Evolutionary conservation across 2,797 vertebrate genomes (phyloP), one percentile per base, ranked within the genome.

Genomic region (Hyperoplus lanceolatus): DNA sequence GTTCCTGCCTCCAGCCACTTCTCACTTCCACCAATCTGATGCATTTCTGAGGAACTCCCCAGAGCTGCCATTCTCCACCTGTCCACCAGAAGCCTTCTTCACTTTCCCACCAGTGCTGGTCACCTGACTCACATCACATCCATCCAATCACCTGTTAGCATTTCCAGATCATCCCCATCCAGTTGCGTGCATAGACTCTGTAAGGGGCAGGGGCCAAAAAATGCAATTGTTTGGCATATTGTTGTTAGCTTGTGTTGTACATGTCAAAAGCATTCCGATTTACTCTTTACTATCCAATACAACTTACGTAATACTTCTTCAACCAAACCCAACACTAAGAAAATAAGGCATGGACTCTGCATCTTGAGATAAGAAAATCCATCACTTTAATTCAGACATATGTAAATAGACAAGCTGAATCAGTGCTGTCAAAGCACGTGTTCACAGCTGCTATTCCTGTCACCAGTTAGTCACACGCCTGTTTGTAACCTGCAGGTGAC

Each of bases 401-500:
- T 2, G 18, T 4, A 36, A 42, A 39, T 15, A 58, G 54, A 54
- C 8, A 1, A 15, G 38, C 48, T 65, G 68, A 51, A 50, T 18
- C n/a, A 4, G 45, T n/a, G 39, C 45, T 62, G 45, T 71, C 11
- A 42, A 41, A 38, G n/a, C 16, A 4, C 41, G 64, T 16, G 38
- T 12, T 8, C 7, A 13, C 41, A 1, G 4, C 56, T 76, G 57
- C 45, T 75, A 21, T 61, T 75, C 38, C 45, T 75, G 72, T 77
- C 74, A 21, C 21, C 81, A 21, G 14, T 75, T 65, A 42, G 46
- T 84, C 82, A 63, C 21, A 3, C 12, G 2, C 45, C 39, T n/a
- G 57, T 59, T 38, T 65, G 9, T 50, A 67, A 54, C 54, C 61
- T 68, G 54, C 38, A 67, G 79, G 68, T 57, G 72, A 65, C 42